Conservation (phyloP, 2,113 vertebrate genomes). For the Ranitomeya variabilis region DNA sequence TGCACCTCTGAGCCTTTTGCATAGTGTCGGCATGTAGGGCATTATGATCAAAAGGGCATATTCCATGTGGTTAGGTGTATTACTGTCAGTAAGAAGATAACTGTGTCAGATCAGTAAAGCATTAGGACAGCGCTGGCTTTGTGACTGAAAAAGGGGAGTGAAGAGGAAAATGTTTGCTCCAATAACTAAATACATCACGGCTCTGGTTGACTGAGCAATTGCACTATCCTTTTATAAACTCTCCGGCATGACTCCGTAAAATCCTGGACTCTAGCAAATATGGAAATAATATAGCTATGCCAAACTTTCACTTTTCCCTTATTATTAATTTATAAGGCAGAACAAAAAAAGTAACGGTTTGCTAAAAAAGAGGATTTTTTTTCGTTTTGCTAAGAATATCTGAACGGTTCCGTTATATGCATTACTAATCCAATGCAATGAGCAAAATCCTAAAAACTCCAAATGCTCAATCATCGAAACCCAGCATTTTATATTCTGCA, state of each 20-base stretch:
- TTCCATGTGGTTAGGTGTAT: no score
- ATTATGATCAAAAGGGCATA: no score
- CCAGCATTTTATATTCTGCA: not conserved
- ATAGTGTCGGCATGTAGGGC: no score
- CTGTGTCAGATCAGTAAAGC: no score
- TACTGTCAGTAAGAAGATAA: no score
- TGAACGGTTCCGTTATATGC: not conserved
- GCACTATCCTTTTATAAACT: not conserved
- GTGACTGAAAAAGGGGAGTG: no score
- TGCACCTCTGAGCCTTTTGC: no score
- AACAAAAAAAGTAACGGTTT: not conserved
- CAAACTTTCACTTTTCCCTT: not conserved
- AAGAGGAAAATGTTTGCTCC: not conserved
- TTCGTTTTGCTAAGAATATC: not conserved
- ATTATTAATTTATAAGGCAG: not conserved
- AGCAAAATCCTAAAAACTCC: not conserved
- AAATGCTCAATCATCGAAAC: not conserved
- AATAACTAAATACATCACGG: not conserved
- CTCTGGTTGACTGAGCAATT: not conserved
- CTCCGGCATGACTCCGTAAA: not conserved
- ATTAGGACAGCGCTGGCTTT: no score
- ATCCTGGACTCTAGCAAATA: not conserved
- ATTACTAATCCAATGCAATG: not conserved
- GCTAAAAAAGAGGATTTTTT: not conserved
- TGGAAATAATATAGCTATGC: not conserved